phyloP scores from a whole-genome alignment of 1,140 invertebrate species.

The Thaumetopoea pityocampa region DNA sequence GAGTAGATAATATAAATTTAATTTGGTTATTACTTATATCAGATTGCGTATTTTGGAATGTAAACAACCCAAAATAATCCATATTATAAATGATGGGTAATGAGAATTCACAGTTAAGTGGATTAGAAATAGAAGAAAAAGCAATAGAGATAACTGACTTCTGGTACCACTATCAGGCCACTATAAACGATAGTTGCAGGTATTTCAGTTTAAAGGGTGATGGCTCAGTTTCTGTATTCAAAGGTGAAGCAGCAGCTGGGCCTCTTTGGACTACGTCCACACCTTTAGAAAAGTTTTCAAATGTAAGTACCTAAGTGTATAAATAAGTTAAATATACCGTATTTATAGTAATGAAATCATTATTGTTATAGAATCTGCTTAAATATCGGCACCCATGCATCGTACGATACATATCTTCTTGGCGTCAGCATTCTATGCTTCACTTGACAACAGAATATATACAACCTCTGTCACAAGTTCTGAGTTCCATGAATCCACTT shows the following conservation, averaged over 20 bases:
- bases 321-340: conserved; percentile 2
- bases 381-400: conserved; percentile 89
- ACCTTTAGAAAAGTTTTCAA: conserved; percentile 84
- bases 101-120: conserved; percentile 82
- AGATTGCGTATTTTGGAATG: no score
- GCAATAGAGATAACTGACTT: conserved; percentile 85
- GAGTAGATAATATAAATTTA: no score
- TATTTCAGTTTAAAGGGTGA: conserved; percentile 75
- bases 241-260: conserved; percentile 79
- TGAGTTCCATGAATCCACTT: conserved; percentile 80
- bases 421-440: conserved; percentile 84
- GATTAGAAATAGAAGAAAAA: conserved; percentile 84
- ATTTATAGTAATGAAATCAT: conserved; percentile 6
- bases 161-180: conserved; percentile 85
- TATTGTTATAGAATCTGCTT: conserved; percentile 84
- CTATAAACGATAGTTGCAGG: conserved; percentile 74
- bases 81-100: conserved; percentile 80
- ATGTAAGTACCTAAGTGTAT: conserved; percentile 74
- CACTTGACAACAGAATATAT: conserved; percentile 87
- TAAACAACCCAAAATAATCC: not conserved
- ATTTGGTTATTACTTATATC: no score
- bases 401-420: conserved; percentile 86
- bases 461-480: conserved; percentile 80
- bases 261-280: conserved; percentile 79
- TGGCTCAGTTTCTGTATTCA: conserved; percentile 83